These are phyloP conservation scores for Perodicticus potto DNA, from an alignment of 2,797 vertebrate genomes.

Conservation along the genomic window DNA sequence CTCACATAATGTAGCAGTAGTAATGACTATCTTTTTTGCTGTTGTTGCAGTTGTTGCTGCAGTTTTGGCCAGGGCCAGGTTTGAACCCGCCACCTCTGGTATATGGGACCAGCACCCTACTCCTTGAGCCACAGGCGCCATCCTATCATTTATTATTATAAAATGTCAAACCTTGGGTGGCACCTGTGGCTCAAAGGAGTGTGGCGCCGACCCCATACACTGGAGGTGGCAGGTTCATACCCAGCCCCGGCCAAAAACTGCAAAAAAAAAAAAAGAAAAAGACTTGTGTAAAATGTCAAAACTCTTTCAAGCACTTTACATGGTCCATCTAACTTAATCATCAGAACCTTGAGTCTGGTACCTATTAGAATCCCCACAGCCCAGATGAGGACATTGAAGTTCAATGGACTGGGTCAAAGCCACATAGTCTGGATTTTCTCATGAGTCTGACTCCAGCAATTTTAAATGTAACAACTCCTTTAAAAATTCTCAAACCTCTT, in stretches of 20 bases:
- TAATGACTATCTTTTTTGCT: not conserved
- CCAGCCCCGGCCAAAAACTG: too few relatives aligned
- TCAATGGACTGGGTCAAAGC: not conserved
- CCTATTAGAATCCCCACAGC: not conserved
- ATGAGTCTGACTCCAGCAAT: not conserved
- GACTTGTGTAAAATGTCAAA: not conserved
- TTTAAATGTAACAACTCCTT: not conserved
- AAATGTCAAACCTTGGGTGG: not conserved
- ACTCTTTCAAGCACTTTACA: not conserved
- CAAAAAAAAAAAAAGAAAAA: too few relatives aligned
- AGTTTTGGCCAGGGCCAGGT: too few relatives aligned
- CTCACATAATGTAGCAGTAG: not conserved
- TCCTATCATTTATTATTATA: not conserved
- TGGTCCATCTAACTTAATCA: not conserved
- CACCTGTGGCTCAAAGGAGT: too few relatives aligned
- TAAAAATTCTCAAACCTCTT: not conserved
- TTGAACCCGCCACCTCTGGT: too few relatives aligned
- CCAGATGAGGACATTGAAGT: not conserved
- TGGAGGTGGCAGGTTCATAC: too few relatives aligned
- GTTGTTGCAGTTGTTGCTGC: too few relatives aligned
- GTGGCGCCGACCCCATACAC: too few relatives aligned
- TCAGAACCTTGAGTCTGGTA: not conserved
- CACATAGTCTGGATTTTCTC: not conserved
- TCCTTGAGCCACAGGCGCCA: too few relatives aligned
- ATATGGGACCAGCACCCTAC: too few relatives aligned